Base-by-base conservation (phyloP, 2,888 invertebrate genomes). In the Selenia dentaria region DNA sequence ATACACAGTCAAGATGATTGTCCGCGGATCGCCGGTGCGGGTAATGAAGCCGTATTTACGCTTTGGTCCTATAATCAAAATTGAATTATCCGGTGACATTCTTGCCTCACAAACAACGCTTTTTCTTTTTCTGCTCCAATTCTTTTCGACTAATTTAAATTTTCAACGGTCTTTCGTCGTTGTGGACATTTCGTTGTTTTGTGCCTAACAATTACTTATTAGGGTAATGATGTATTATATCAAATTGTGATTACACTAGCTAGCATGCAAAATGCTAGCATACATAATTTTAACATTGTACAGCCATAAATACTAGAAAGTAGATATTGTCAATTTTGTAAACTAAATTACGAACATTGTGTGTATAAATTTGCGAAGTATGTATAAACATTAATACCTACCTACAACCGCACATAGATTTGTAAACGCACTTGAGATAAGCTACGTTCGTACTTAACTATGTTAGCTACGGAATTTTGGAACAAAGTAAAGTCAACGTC, bases 31-130 rank as follows among this genome's bases (percentile, higher is more conserved):
- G 83, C 65, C 83, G 85, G 73, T 57, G 76, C 80, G 62, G 51
- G 68, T 88, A 89, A 89, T 89, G 84, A 86, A 87, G 74, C 79
- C 78, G 69, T 86, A 86, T 86, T 89, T 87, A 83, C 70, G 79
- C 81, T 77, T 88, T 83, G 83, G 79, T 86, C 83, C 89, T 90
- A 88, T 89, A 89, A 90, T 90, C 90, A 90, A 90, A 90, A 88
- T 88, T 89, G 83, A 90, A 90, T 90, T 90, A 90, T 82, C 80
- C 66, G 77, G 77, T 86, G 90, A 90, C 89, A 87, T 84, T 90
- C 84, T 85, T 83, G 74, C 74, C 74, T 69, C 68, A 79, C 66
- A 71, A 77, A 69, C 68, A 62, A 72, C 65, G 74, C 79, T 77
- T 83, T 87, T 89, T 84, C 80, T 86, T 86, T 84, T 87, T 87